Conservation (phyloP, 2,113 vertebrate species). For the Plestiodon gilberti region DNA sequence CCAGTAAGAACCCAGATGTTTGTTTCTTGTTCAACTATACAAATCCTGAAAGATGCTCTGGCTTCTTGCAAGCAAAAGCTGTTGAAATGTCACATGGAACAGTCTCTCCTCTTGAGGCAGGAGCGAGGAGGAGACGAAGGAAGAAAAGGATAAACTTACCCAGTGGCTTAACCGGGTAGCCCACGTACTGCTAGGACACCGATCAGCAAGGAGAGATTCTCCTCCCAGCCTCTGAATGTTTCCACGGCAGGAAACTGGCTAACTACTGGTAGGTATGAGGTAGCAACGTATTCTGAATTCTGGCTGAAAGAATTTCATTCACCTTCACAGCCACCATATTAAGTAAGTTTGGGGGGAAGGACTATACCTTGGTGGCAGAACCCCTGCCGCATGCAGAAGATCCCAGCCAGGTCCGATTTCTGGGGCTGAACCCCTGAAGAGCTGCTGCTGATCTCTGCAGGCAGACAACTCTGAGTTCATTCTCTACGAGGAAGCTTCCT, state of each 20-base stretch:
- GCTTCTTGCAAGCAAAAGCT: background rate
- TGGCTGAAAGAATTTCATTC: background rate
- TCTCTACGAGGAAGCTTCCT: too few species aligned
- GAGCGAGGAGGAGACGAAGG: too few species aligned
- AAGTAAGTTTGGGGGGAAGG: background rate
- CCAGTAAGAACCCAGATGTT: background rate
- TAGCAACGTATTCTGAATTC: background rate
- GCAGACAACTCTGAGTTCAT: too few species aligned
- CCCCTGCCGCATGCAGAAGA: too few species aligned
- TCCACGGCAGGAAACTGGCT: background rate
- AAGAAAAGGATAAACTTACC: background rate
- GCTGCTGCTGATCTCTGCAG: too few species aligned
- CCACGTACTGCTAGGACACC: background rate
- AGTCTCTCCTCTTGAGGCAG: background rate
- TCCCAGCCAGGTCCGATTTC: too few species aligned
- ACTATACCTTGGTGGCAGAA: too few species aligned
- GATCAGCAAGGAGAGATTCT: background rate
- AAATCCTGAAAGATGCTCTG: background rate
- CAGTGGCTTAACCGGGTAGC: background rate
- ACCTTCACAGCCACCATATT: background rate
- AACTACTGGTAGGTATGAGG: background rate
- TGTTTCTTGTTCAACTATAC: background rate
- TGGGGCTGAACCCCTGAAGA: too few species aligned
- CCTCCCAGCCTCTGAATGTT: background rate
- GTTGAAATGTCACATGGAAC: background rate